Conservation (phyloP, 1,140 invertebrate genomes). For the Drepana arcuata region DNA sequence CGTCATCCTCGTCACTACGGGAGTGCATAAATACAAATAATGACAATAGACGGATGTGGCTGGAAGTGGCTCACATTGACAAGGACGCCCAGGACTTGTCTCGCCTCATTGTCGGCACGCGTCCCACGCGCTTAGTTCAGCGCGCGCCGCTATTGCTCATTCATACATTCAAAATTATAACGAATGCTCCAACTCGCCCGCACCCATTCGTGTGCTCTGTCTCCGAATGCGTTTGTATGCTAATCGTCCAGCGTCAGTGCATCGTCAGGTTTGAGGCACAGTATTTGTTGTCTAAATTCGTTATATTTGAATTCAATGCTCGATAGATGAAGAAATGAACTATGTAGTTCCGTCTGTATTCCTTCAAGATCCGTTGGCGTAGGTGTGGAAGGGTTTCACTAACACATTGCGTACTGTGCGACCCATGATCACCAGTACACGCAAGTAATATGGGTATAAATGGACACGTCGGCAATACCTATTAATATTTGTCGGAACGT, state of each 20-base stretch:
- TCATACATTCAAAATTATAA: constrained; percentile 72
- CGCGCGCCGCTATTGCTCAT: constrained; percentile 60
- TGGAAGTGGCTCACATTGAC: constrained; percentile 69
- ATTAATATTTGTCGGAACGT: constrained; percentile 60
- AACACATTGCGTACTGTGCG: constrained; percentile 42
- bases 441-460: constrained; percentile 41
- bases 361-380: constrained; percentile 37
- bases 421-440: neutral
- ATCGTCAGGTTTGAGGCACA: constrained; percentile 56
- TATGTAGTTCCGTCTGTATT: constrained; percentile 51
- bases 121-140: constrained; percentile 54
- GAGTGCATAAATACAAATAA: constrained; percentile 63
- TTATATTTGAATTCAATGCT: constrained; percentile 71
- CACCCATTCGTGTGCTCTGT: constrained; percentile 49
- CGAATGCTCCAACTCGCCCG: constrained; percentile 56
- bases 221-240: constrained; percentile 65
- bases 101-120: constrained; percentile 58
- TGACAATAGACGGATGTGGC: constrained; percentile 69
- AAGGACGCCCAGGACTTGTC: constrained; percentile 69
- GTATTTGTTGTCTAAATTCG: constrained; percentile 67
- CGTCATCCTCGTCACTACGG: constrained; percentile 51
- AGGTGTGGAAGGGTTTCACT: constrained; percentile 48
- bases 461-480: constrained; percentile 49
- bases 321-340: constrained; percentile 63
- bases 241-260: constrained; percentile 59